Evolutionary conservation across 1,140 invertebrate genomes (phyloP), one percentile per base, ranked within the genome.

Genomic region (Hyphantria cunea): DNA sequence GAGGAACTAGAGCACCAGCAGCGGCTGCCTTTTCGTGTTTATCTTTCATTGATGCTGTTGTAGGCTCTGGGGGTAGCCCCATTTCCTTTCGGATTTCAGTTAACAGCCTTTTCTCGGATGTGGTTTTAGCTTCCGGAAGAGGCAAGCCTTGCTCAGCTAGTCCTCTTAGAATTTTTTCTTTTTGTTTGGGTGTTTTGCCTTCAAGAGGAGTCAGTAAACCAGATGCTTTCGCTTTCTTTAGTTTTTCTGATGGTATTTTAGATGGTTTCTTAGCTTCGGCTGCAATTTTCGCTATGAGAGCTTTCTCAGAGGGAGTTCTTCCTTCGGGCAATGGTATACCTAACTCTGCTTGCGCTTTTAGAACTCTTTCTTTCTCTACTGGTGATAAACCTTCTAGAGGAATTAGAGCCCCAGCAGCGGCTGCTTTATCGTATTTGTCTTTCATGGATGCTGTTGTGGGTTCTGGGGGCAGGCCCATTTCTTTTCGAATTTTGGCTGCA

Each of bases 231-330:
- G 14, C 44, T 17, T 14, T 14, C 15, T 17, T 47, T 8, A 42
- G 32, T 55, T 74, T 81, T 73, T 67, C 59, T 58, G 63, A 45
- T 15, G 17, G 5, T 17, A 48, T 31, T 64, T 75, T 64, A 13
- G 70, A 68, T 9, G 74, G 39, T 0, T 72, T 69, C 48, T 67
- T 54, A 8, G 70, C 76, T 66, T 70, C 66, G 10, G 6, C 33
- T 11, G 8, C 33, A 1, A 13, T 34, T 61, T 5, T 12, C 12
- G 45, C 50, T 54, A 76, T 70, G 6, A 75, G 50, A 39, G 58
- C 63, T 61, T 78, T 80, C 74, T 80, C 77, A 6, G 76, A 80
- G 37, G 72, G 7, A n/a, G 71, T 74, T 25, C 68, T 50, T 14
- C 67, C 76, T 53, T 74, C 67, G 0, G 78, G 75, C 9, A 82